Evolutionary conservation across 2,113 vertebrate species (phyloP).

Genomic region (Halichoeres trimaculatus): DNA sequence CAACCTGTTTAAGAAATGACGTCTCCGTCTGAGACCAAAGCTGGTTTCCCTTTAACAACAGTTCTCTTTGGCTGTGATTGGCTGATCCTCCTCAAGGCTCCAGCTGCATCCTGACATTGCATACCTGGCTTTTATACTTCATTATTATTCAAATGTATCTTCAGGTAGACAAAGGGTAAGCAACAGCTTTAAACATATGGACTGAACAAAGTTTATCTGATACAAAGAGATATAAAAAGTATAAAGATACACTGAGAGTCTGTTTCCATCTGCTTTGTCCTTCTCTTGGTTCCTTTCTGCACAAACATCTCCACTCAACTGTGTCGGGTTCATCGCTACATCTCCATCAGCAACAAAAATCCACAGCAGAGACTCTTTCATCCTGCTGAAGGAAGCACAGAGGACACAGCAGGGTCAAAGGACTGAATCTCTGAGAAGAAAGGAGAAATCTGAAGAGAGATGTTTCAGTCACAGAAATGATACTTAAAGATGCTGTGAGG

Average conservation of each 20-base stretch:
- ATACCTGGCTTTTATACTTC: constrained; percentile 70
- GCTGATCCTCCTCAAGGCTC: constrained; percentile 1
- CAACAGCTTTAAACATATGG: constrained; percentile 37
- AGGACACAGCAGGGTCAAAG: background rate
- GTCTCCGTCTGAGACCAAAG: no score
- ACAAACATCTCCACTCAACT: constrained; percentile 40
- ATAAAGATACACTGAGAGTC: constrained; percentile 10
- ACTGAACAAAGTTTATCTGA: constrained; percentile 18
- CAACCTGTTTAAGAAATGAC: no score
- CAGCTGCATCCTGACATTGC: constrained; percentile 42
- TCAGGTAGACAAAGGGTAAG: constrained; percentile 42
- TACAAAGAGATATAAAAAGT: constrained; percentile 33
- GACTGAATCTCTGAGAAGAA: background rate
- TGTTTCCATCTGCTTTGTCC: background rate
- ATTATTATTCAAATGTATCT: constrained; percentile 53
- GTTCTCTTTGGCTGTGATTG: constrained; percentile 59
- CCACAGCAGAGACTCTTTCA: constrained; percentile 10
- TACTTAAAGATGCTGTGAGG: background rate
- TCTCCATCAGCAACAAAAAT: constrained; percentile 32
- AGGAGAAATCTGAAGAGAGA: background rate
- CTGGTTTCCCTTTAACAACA: constrained; percentile 51
- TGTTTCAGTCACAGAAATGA: no score
- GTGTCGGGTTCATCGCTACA: constrained; percentile 33
- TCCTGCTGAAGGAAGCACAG: constrained; percentile 37
- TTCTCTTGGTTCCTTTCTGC: constrained; percentile 13